Conservation (phyloP, 2,888 invertebrate genomes). For the Arenicola marina region DNA sequence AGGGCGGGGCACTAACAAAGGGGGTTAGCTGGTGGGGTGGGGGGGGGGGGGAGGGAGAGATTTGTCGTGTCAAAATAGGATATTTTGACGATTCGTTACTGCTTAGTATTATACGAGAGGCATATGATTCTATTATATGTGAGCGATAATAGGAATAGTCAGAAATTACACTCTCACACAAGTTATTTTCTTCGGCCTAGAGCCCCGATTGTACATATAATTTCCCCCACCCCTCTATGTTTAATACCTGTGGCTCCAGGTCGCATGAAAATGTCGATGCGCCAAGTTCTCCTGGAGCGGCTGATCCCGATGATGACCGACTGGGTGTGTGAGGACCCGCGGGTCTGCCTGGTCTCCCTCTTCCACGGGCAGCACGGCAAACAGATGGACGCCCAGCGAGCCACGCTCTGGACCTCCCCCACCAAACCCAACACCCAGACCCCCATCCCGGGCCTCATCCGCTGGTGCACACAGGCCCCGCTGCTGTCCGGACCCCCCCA, state of each 20-base stretch:
- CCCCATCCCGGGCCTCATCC: slow-evolving; percentile 31
- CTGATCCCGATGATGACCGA: slow-evolving; percentile 24
- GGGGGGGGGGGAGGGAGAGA: no score
- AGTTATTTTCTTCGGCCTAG: not conserved
- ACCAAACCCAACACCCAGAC: slow-evolving; percentile 35
- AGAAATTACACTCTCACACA: no score
- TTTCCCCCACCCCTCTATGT: no score
- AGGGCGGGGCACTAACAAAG: no score
- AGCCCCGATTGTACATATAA: no score
- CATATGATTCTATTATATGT: no score
- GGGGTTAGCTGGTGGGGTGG: no score
- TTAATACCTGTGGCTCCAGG: not conserved
- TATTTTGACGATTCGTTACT: no score
- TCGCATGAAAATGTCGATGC: not conserved
- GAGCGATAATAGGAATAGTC: no score
- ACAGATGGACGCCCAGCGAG: slow-evolving; percentile 16
- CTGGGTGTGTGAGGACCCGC: slow-evolving; percentile 26
- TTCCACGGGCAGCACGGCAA: slow-evolving; percentile 14
- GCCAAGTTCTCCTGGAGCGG: not conserved
- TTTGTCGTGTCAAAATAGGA: no score
- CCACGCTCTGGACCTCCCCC: slow-evolving; percentile 31
- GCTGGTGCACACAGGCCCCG: slow-evolving; percentile 23
- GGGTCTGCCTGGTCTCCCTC: slow-evolving; percentile 27
- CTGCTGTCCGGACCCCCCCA: not conserved
- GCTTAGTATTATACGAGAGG: no score